Percentiles rank a stretch among this genome's conserved stretches.
phyloP scores from a whole-genome alignment of 2,888 invertebrate genomes.

The Plagodis dolabraria region DNA sequence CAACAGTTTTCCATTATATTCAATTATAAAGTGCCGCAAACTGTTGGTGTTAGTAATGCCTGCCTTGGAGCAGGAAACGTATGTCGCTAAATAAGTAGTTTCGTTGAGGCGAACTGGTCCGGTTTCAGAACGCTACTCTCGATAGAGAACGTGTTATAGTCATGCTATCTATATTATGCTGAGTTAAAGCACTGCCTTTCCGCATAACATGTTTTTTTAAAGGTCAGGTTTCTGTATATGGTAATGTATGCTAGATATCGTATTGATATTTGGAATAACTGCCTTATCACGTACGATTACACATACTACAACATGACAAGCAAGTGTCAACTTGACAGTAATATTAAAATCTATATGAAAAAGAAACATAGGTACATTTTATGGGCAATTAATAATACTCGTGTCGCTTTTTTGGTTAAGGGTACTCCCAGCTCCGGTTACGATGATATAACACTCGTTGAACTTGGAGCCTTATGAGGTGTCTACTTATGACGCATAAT shows the following conservation, averaged over 20 bases:
- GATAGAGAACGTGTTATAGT: conserved; percentile 30
- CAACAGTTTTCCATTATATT: conserved; percentile 24
- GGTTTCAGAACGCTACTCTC: conserved; percentile 43
- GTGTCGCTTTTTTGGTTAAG: conserved; percentile 11
- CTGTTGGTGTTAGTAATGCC: conserved; percentile 40
- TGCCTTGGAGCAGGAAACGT: conserved; percentile 51
- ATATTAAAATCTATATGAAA: no score
- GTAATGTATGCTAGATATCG: conserved; percentile 14
- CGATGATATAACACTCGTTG: conserved; percentile 35
- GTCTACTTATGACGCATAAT: conserved; percentile 40
- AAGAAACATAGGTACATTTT: no score
- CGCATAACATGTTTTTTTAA: conserved; percentile 38
- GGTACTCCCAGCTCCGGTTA: conserved; percentile 28
- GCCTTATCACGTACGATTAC: conserved; percentile 5
- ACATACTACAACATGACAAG: conserved; percentile 8
- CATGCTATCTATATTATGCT: conserved; percentile 24
- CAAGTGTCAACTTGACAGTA: neutral
- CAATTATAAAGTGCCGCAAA: conserved; percentile 32
- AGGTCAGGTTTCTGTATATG: conserved; percentile 33
- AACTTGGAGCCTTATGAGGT: conserved; percentile 52
- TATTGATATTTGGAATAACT: conserved; percentile 18
- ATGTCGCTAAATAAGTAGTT: conserved; percentile 44
- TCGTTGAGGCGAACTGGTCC: conserved; percentile 52
- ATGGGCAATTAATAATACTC: neutral
- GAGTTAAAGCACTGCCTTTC: conserved; percentile 36